Base-by-base conservation (phyloP, 1,140 invertebrate species). In the Apocrypta bakeri region DNA sequence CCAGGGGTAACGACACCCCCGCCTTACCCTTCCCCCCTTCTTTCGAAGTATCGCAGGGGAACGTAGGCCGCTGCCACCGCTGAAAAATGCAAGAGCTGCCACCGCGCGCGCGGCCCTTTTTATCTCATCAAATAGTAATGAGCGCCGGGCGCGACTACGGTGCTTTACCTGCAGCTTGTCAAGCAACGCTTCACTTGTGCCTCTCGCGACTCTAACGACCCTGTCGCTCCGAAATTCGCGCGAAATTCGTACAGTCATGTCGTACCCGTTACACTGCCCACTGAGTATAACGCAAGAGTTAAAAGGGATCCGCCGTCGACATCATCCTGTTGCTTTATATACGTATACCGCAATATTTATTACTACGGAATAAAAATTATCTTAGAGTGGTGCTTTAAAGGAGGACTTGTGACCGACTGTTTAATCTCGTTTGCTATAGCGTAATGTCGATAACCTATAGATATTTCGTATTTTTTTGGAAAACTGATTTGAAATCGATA, bases 71-170 rank as follows among this genome's bases (percentile, higher is more conserved):
- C 85, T 83, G 83, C 56, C 83, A 82, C 83, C 80, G 79, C 86
- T 89, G 72, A 90, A 91, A 90, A 88, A 90, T 90, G 88, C 87
- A 90, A 85, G 84, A 87, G 71, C n/a, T 83, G 63, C 75, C 79
- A 76, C 86, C 85, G 86, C 85, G 80, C 73, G 81, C 86, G 85
- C 87, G 87, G 85, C 85, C 87, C 86, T 89, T 90, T 91, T 90
- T 90, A 90, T 89, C 89, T 89, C 89, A 90, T 90, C 84, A 90
- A 91, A 89, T 86, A 90, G 87, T 88, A 88, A 90, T 31, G n/a
- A 24, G 40, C 63, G 63, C 63, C n/a, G 21, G 82, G 78, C 83
- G 66, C 82, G 75, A 74, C 78, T 79, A 75, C 14, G 78, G 68
- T 68, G 77, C 69, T 76, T 21, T 64, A 14, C 42, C n/a, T 79